These are phyloP conservation scores for Yponomeuta cagnagella DNA, from an alignment of 2,888 invertebrate species.

Conservation along the genomic window DNA sequence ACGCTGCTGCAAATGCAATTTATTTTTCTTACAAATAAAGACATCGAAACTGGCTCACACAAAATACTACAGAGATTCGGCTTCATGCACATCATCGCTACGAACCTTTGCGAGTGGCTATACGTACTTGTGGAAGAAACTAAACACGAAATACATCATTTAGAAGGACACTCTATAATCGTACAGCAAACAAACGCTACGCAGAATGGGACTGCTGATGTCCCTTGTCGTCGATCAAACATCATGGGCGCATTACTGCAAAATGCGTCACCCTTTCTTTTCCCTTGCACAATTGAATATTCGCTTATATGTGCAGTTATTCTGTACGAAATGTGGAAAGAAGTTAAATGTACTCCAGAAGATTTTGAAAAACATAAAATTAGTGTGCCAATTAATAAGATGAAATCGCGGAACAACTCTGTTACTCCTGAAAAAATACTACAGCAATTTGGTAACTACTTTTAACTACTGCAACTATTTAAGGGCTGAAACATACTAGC, in stretches of 20 bases:
- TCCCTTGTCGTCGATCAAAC: slow-evolving; percentile 76
- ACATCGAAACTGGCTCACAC: slow-evolving; percentile 76
- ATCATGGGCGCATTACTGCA: slow-evolving; percentile 83
- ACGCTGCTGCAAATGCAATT: slow-evolving; percentile 95
- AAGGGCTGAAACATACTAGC: too few species aligned
- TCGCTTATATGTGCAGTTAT: slow-evolving; percentile 93
- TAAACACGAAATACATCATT: slow-evolving; percentile 88
- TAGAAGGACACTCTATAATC: slow-evolving; percentile 64
- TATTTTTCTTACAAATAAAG: slow-evolving; percentile 92
- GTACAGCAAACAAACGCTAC: slow-evolving; percentile 26
- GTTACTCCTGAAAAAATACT: slow-evolving; percentile 69
- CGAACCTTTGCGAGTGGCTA: slow-evolving; percentile 95
- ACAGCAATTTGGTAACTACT: slow-evolving; percentile 58
- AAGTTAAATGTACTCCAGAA: slow-evolving; percentile 75
- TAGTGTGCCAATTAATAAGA: slow-evolving; percentile 30
- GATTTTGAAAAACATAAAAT: slow-evolving; percentile 56
- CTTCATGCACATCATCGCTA: slow-evolving; percentile 95
- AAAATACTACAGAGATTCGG: slow-evolving; percentile 89
- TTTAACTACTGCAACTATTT: neutral
- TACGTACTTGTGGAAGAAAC: slow-evolving; percentile 92
- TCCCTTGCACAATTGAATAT: slow-evolving; percentile 93
- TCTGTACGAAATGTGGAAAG: slow-evolving; percentile 94
- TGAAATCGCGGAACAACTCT: slow-evolving; percentile 64
- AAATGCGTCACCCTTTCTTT: slow-evolving; percentile 86
- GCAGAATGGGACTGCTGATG: slow-evolving; percentile 33